Percentiles rank a stretch among this genome's conserved stretches.
Evolutionary conservation across 2,888 invertebrate genomes (phyloP).

Genomic region (Cenopis cana): DNA sequence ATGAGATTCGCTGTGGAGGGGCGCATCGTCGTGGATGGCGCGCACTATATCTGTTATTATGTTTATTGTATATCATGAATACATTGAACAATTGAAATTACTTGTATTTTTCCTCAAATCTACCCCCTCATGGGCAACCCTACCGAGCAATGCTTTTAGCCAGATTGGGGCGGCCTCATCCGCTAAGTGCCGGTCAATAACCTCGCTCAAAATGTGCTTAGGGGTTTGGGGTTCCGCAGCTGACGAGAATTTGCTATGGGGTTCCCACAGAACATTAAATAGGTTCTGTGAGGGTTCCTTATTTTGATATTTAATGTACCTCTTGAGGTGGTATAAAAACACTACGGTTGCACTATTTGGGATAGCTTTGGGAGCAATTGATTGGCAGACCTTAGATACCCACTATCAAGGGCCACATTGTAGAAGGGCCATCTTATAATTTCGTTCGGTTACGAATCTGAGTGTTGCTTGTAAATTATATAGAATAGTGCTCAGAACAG

Average conservation of each 20-base stretch:
- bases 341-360: neutral
- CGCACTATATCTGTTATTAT: no score
- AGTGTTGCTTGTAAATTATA: neutral
- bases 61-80: no score
- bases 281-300: no score
- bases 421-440: no score
- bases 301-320: conserved; percentile 26
- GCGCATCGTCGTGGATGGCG: no score
- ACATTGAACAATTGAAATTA: conserved; percentile 7
- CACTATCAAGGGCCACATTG: neutral
- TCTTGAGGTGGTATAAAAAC: conserved; percentile 4
- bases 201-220: conserved; percentile 46
- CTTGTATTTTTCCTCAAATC: conserved; percentile 14
- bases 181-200: conserved; percentile 46
- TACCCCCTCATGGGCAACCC: conserved; percentile 37
- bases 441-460: neutral
- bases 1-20: no score
- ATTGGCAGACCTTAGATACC: no score
- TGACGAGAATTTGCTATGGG: conserved; percentile 30
- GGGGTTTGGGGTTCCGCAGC: conserved; percentile 41
- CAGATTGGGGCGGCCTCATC: conserved; percentile 63
- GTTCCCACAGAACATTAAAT: no score
- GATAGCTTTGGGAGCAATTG: neutral
- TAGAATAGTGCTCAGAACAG: neutral
- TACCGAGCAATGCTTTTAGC: conserved; percentile 70